Evolutionary conservation across 2,797 vertebrate genomes (phyloP).

Genomic region (Gambusia yucatana): DNA sequence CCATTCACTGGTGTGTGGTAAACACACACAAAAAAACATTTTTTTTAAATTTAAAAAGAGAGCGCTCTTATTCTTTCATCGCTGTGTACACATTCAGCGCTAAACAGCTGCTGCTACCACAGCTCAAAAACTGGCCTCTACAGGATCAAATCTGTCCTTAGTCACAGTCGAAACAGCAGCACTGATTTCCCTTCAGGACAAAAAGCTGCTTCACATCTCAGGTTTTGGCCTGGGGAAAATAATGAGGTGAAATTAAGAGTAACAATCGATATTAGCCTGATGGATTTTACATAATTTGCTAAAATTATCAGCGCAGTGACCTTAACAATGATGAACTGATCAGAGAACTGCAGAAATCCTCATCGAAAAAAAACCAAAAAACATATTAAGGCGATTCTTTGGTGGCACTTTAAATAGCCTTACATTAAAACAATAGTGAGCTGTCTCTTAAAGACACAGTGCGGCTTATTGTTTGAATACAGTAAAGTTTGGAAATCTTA

Average conservation of each 20-base stretch:
- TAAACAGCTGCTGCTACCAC: slow-evolving; percentile 57
- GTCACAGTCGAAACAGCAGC: slow-evolving; percentile 49
- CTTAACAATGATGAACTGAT: slow-evolving; percentile 19
- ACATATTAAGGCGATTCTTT: slow-evolving; percentile 74
- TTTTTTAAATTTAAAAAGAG: slow-evolving; percentile 14
- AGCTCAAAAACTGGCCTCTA: slow-evolving; percentile 45
- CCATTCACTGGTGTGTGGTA: slow-evolving; percentile 56
- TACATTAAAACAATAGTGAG: slow-evolving; percentile 34
- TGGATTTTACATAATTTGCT: slow-evolving; percentile 8
- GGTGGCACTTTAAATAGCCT: slow-evolving; percentile 63
- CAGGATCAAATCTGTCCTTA: slow-evolving; percentile 24
- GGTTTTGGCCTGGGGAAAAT: slow-evolving; percentile 22
- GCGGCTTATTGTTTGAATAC: slow-evolving; percentile 38
- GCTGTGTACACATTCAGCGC: slow-evolving; percentile 52
- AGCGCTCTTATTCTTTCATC: slow-evolving; percentile 25
- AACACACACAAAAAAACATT: slow-evolving; percentile 66
- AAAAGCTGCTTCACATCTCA: slow-evolving; percentile 42
- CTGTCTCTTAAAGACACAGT: slow-evolving; percentile 48
- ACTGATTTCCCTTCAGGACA: slow-evolving; percentile 28
- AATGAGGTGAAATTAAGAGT: neutral
- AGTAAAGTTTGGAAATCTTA: slow-evolving; percentile 46
- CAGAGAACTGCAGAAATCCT: slow-evolving; percentile 1
- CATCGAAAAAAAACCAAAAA: slow-evolving; percentile 13
- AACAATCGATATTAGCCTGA: neutral
- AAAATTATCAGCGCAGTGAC: slow-evolving; percentile 5